Percentiles rank a stretch among this genome's conserved stretches.
Conservation (phyloP, 1,140 invertebrate species). For the Acromyrmex heyeri region DNA sequence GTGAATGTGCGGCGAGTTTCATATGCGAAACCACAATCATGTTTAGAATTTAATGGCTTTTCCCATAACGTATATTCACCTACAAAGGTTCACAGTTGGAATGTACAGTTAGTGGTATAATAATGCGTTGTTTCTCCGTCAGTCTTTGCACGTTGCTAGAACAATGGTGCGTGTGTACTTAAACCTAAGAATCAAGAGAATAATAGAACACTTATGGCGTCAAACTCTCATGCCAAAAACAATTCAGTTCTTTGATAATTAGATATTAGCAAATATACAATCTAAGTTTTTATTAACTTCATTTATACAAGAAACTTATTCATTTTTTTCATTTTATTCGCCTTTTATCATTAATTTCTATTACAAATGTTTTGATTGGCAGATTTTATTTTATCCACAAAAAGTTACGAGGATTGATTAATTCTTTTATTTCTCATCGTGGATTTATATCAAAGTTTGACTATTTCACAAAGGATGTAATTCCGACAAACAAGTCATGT, state of each 20-base stretch:
- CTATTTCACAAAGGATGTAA: not conserved
- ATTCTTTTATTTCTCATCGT: not conserved
- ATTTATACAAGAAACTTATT: not conserved
- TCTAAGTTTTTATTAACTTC: not conserved
- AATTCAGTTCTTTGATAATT: constrained; percentile 17
- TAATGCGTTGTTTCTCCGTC: constrained; percentile 42
- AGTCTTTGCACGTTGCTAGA: constrained; percentile 20
- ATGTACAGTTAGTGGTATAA: constrained; percentile 46
- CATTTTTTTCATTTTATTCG: not conserved
- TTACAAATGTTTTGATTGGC: not conserved
- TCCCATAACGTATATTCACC: constrained; percentile 39
- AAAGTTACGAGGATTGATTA: not conserved
- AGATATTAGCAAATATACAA: constrained; percentile 17
- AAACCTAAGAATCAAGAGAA: constrained; percentile 50
- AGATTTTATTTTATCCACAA: not conserved
- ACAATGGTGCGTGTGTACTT: constrained; percentile 48
- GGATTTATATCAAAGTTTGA: not conserved
- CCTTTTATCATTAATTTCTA: too few species aligned
- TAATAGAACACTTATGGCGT: constrained; percentile 28
- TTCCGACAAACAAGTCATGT: not conserved
- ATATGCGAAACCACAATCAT: constrained; percentile 50
- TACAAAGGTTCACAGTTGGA: constrained; percentile 44
- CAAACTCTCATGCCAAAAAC: not conserved
- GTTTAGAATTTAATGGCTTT: constrained; percentile 58
- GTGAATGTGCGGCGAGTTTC: constrained; percentile 42